Evolutionary conservation across 2,888 invertebrate species (phyloP), one percentile per base, ranked within the genome.

Genomic region (Apotomis betuletana): DNA sequence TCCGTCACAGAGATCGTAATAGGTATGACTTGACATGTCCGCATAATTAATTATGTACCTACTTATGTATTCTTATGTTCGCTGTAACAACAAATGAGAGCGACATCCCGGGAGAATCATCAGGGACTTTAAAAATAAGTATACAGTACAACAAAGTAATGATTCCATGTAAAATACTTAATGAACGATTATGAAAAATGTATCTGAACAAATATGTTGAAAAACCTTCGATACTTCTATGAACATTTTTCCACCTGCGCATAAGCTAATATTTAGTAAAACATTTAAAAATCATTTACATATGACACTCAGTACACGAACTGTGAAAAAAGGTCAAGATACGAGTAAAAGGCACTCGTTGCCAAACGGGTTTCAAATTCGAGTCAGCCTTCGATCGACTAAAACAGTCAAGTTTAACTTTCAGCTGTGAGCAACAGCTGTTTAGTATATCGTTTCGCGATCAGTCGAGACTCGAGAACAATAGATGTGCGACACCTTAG

Each of bases 311-410:
- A 12, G 54, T 55, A 68, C 54, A 68, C 58, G 63, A 58, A 60
- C 63, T 72, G 67, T 46, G 52, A 68, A 68, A 72, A 72, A 72
- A 72, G 72, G 72, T 72, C 72, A 68, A 70, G 52, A 51, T 62
- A 38, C 46, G 44, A 68, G 72, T 72, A 72, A 72, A 72, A 72
- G 72, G 72, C 52, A 44, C 67, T 46, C 46, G 15, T 58, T n/a
- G 49, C 58, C 52, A 62, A 73, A 70, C 72, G 46, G 72, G 72
- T 72, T 72, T 72, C 12, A 63, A 62, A 67, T 67, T 71, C 62
- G 57, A 62, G 68, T 68, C 63, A 68, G 57, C 72, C 67, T 72
- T 72, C 68, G 68, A 59, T 61, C 57, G 52, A 49, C 57, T 49
- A 49, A 63, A 63, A 59, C 52, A 44, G 58, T 62, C 58, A 68